Evolutionary conservation across 1,140 invertebrate genomes (phyloP), one percentile per base, ranked within the genome.

Genomic region (Teleopsis dalmanni): DNA sequence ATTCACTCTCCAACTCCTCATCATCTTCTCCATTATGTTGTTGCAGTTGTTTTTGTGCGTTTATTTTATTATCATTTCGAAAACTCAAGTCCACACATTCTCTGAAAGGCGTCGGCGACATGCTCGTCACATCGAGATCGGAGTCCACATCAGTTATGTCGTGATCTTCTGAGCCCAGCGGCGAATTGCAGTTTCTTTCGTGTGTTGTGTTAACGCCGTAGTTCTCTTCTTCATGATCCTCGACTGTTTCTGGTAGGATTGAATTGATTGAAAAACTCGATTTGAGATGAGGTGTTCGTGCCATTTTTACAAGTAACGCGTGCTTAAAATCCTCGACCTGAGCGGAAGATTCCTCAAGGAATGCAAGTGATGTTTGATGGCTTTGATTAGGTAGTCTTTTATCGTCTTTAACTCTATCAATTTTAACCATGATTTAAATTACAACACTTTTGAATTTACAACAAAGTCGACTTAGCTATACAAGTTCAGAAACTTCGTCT

Each of bases 91-190:
- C 53, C 22, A 49, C 52, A 5, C 50, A 42, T 27, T 55, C 54
- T 18, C 40, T 49, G 4, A 21, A 48, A 10, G 62, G 65, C 1
- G 62, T 62, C 21, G 65, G 65, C 0, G 65, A 69, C 50, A 78
- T 81, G 9, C 84, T 85, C 2, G 84, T 87, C 35, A 88, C 84
- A 59, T 88, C 87, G 44, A 87, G 75, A 59, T 88, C 86, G 27
- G 83, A 83, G 36, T 87, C 85, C 3, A 77, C 76, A 59, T 85
- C 82, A 34, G 75, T 75, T 23, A 72, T 73, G 19, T 76, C 76
- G 3, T 58, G 58, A 7, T 65, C 56, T 23, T 72, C 63, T 0
- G 70, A 47, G 42, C 62, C 41, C 54, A 62, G 46, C 2, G 60
- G 62, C 10, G 63, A 62, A 13, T 35, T 19, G 22, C 40, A 43